These are phyloP conservation scores for Chionodraco myersi DNA, from an alignment of 2,113 vertebrate genomes.

Conservation along the genomic window DNA sequence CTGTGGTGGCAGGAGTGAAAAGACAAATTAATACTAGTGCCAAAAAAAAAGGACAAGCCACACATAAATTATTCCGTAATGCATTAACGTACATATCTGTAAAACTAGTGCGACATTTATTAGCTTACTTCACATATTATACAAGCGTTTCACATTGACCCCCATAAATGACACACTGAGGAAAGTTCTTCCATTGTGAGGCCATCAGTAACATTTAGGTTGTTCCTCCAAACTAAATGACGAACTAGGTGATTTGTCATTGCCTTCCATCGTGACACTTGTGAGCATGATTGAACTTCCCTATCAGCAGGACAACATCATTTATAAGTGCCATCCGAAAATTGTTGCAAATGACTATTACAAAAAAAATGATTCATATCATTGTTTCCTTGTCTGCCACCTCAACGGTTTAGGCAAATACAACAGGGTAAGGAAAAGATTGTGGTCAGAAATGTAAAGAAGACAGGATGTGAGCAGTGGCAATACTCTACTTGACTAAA, in stretches of 20 bases:
- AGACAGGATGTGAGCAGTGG: too few relatives aligned
- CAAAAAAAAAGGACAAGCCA: background rate
- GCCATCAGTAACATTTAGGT: background rate
- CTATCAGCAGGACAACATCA: conserved; percentile 31
- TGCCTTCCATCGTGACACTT: background rate
- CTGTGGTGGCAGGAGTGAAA: background rate
- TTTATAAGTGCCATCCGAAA: conserved; percentile 42
- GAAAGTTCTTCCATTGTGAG: background rate
- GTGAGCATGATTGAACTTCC: background rate
- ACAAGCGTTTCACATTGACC: background rate
- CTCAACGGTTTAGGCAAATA: background rate
- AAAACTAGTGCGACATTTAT: conserved; percentile 11
- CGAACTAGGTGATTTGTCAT: conserved; percentile 4
- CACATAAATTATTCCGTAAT: conserved; percentile 38
- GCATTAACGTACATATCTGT: conserved; percentile 14
- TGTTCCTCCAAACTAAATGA: background rate
- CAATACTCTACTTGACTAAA: too few relatives aligned
- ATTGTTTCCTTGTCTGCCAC: background rate
- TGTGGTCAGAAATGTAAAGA: background rate
- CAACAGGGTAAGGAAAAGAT: background rate
- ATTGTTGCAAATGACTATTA: conserved; percentile 16
- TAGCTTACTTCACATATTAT: conserved; percentile 4
- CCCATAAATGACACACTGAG: background rate
- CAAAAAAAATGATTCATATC: background rate
- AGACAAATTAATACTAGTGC: conserved; percentile 5